Evolutionary conservation across 2,797 vertebrate genomes (phyloP).

Genomic region (Tragopan temminckii): DNA sequence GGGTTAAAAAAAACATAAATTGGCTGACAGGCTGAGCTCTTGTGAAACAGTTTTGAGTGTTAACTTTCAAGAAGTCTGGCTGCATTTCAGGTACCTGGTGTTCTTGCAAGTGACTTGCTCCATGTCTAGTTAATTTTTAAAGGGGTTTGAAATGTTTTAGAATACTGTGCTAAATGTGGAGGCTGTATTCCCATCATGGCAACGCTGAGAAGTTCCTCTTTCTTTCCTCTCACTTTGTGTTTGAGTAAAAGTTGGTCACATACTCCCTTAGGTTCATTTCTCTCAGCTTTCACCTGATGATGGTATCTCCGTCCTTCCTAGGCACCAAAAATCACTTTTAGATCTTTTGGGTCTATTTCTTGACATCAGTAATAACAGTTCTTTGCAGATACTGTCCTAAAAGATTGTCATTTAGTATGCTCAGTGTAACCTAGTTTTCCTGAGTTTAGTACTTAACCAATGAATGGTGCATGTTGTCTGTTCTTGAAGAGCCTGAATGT

Average conservation of each 20-base stretch:
- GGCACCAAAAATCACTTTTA: neutral
- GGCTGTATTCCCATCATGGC: neutral
- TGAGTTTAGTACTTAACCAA: neutral
- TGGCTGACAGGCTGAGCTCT: neutral
- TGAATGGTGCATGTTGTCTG: neutral
- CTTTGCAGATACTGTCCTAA: neutral
- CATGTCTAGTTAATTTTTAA: slow-evolving; percentile 22
- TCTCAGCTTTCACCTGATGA: neutral
- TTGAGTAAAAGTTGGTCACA: neutral
- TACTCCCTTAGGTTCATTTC: neutral
- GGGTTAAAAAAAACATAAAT: neutral
- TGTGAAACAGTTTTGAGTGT: neutral
- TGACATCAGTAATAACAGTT: neutral
- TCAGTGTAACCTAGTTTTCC: neutral
- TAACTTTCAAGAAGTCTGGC: neutral
- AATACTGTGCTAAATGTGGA: neutral
- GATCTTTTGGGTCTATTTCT: neutral
- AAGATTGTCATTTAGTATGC: neutral
- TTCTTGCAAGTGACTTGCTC: neutral
- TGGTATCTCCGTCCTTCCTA: neutral
- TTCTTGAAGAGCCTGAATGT: neutral
- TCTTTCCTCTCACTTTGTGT: neutral
- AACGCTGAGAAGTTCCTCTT: neutral
- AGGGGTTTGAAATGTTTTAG: neutral
- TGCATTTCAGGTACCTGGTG: neutral